Percentiles rank a stretch among this genome's conserved stretches.
phyloP scores from a whole-genome alignment of 2,888 invertebrate species.

The Ochropacha duplaris region DNA sequence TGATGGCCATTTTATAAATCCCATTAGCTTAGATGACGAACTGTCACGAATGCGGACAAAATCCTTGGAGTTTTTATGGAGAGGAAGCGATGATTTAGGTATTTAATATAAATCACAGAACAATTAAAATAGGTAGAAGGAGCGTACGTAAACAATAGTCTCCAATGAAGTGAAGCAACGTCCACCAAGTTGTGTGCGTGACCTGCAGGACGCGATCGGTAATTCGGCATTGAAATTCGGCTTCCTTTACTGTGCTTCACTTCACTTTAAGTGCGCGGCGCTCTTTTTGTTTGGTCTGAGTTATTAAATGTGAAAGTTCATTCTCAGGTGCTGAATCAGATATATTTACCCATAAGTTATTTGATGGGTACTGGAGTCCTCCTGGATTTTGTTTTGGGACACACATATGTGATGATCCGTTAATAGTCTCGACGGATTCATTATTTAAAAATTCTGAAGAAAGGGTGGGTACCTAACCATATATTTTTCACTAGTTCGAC shows the following conservation, averaged over 20 bases:
- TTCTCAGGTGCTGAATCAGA: constrained; percentile 80
- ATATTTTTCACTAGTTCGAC: too few relatives aligned
- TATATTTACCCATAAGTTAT: constrained; percentile 92
- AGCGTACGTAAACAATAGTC: too few relatives aligned
- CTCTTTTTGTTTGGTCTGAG: too few relatives aligned
- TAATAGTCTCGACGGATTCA: constrained; percentile 88
- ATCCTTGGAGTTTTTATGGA: constrained; percentile 93
- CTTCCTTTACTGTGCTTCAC: too few relatives aligned
- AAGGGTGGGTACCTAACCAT: too few relatives aligned
- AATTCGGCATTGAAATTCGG: too few relatives aligned
- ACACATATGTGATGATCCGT: constrained; percentile 87
- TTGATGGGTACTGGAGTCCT: constrained; percentile 91
- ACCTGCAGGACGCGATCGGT: too few relatives aligned
- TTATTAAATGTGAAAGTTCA: constrained; percentile 58
- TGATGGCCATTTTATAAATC: constrained; percentile 92
- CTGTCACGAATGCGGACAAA: constrained; percentile 80
- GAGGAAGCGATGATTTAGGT: constrained; percentile 88
- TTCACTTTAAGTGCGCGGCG: too few relatives aligned
- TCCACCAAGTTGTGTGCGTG: too few relatives aligned
- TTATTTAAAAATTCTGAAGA: constrained; percentile 89
- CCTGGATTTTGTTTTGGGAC: constrained; percentile 95
- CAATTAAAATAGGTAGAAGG: too few relatives aligned
- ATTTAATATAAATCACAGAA: constrained; percentile 13
- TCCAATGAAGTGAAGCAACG: too few relatives aligned
- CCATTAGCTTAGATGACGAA: constrained; percentile 94